phyloP scores from a whole-genome alignment of 2,888 invertebrate genomes.

The Autographa gamma region DNA sequence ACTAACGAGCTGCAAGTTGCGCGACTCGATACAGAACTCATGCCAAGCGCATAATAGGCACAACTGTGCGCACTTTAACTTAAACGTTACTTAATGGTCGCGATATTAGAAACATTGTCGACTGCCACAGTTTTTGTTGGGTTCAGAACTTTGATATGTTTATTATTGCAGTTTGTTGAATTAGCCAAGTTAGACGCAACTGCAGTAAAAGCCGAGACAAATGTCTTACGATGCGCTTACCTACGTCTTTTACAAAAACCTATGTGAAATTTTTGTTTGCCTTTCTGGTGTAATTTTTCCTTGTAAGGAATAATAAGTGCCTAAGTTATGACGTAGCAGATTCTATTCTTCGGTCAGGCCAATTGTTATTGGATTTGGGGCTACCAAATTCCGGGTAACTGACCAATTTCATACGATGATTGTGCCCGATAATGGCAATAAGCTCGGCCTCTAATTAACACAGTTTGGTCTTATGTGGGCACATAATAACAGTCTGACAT shows the following conservation, averaged over 20 bases:
- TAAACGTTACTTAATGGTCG: slow-evolving; percentile 17
- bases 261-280: neutral
- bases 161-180: neutral
- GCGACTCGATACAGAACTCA: slow-evolving; percentile 31
- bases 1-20: slow-evolving; percentile 49
- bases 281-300: neutral
- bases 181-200: neutral
- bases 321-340: neutral
- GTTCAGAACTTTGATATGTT: neutral
- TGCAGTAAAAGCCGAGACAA: neutral
- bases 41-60: slow-evolving; percentile 22
- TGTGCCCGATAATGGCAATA: slow-evolving; percentile 4
- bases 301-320: neutral
- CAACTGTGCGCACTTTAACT: slow-evolving; percentile 24
- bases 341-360: neutral
- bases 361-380: slow-evolving; percentile 1
- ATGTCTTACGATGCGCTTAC: neutral
- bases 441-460: slow-evolving; percentile 4
- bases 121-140: slow-evolving; percentile 21
- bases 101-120: slow-evolving; percentile 17
- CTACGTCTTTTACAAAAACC: neutral
- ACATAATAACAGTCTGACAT: neutral
- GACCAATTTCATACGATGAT: slow-evolving; percentile 4
- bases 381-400: slow-evolving; percentile 1
- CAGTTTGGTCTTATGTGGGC: slow-evolving; percentile 2